Evolutionary conservation across 2,888 invertebrate species (phyloP).

Genomic region (Leptura quadrifasciata): DNA sequence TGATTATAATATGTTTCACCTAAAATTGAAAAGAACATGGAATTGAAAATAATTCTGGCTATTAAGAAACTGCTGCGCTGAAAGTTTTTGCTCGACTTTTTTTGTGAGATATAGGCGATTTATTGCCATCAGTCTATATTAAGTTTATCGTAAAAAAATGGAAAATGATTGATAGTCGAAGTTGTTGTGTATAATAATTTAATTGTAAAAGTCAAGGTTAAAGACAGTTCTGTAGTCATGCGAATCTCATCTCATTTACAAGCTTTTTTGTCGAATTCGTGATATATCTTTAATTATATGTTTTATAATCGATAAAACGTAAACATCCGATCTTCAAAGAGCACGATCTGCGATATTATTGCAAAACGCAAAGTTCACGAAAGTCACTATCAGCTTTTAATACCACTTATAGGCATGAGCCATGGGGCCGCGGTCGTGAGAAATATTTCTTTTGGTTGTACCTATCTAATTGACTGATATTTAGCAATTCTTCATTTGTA

Average conservation of each 20-base stretch:
- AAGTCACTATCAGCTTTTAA: not conserved
- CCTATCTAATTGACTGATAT: not conserved
- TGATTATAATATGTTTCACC: too few relatives aligned
- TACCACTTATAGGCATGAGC: not conserved
- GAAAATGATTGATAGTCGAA: too few relatives aligned
- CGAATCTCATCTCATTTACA: not conserved
- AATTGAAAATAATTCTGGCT: too few relatives aligned
- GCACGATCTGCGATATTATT: conserved; percentile 2
- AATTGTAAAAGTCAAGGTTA: not conserved
- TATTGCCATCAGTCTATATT: too few relatives aligned
- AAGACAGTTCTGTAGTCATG: not conserved
- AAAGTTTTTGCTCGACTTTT: too few relatives aligned
- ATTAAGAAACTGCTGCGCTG: too few relatives aligned
- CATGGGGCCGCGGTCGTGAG: conserved; percentile 9
- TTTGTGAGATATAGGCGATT: too few relatives aligned
- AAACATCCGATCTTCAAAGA: conserved; percentile 2
- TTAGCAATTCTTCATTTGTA: conserved; percentile 9
- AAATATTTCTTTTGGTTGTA: not conserved
- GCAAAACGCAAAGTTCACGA: conserved; percentile 4
- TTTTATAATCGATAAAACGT: conserved; percentile 1
- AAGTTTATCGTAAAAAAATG: too few relatives aligned
- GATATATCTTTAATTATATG: conserved; percentile 20
- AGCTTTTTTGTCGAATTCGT: not conserved
- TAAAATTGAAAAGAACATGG: too few relatives aligned
- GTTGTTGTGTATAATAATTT: too few relatives aligned